phyloP scores from a whole-genome alignment of 2,888 invertebrate species.

The Zaprionus bogoriensis region DNA sequence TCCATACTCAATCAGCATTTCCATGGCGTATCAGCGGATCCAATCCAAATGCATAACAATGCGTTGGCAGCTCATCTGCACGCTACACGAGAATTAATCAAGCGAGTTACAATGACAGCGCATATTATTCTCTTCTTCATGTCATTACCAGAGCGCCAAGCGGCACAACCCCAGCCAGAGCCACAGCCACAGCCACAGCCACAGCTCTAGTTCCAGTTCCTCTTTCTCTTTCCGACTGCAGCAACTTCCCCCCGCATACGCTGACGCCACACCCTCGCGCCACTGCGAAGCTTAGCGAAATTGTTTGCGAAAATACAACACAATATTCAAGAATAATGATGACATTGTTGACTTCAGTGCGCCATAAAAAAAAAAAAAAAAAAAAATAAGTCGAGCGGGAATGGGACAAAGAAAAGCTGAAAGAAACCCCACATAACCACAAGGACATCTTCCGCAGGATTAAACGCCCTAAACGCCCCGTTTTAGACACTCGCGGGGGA shows the following conservation, averaged over 20 bases:
- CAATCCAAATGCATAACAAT: not conserved
- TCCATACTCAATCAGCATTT: not conserved
- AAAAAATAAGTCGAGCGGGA: too few species aligned
- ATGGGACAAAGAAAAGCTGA: constrained; percentile 14
- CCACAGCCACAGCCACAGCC: not conserved
- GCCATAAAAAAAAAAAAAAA: constrained; percentile 54
- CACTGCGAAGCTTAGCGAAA: constrained; percentile 71
- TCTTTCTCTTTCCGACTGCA: too few species aligned
- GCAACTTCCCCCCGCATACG: not conserved
- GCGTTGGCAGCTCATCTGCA: constrained; percentile 8
- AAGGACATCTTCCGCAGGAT: constrained; percentile 78
- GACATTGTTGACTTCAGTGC: constrained; percentile 77
- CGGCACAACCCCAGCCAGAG: constrained; percentile 22
- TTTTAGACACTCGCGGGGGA: constrained; percentile 66
- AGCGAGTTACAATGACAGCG: constrained; percentile 78
- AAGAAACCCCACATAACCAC: constrained; percentile 58
- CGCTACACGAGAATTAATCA: constrained; percentile 74
- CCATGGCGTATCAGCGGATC: not conserved
- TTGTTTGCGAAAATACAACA: constrained; percentile 78
- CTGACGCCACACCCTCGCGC: constrained; percentile 10
- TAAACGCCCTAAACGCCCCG: constrained; percentile 78
- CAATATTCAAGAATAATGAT: constrained; percentile 81
- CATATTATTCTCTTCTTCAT: constrained; percentile 74
- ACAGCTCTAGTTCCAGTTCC: not conserved
- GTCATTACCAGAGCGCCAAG: constrained; percentile 63